phyloP scores from a whole-genome alignment of 2,888 invertebrate genomes.

The Drosophila kanekoi region DNA sequence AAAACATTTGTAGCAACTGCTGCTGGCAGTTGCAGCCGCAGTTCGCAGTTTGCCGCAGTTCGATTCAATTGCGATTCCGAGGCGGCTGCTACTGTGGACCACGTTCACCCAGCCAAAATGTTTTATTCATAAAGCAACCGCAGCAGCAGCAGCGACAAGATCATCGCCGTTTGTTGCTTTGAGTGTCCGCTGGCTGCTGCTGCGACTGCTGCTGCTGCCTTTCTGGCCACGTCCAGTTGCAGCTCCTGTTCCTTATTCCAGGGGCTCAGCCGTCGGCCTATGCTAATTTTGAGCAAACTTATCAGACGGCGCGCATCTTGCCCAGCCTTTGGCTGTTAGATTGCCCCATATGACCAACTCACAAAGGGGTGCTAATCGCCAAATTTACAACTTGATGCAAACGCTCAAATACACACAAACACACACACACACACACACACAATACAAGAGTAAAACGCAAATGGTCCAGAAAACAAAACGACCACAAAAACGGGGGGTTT shows the following conservation, averaged over 20 bases:
- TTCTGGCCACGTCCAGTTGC: conserved; percentile 31
- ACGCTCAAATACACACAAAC: conserved; percentile 40
- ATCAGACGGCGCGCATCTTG: conserved; percentile 75
- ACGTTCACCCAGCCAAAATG: conserved; percentile 65
- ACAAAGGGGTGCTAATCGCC: conserved; percentile 83
- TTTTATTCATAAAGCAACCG: conserved; percentile 77
- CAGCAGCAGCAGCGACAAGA: conserved; percentile 57
- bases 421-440: conserved; percentile 30
- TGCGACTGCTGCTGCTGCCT: conserved; percentile 22
- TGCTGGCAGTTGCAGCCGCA: conserved; percentile 42
- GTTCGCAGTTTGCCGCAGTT: conserved; percentile 31
- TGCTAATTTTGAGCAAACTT: conserved; percentile 74
- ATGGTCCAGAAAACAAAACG: conserved; percentile 83
- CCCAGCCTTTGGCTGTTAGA: conserved; percentile 69
- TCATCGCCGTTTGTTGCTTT: conserved; percentile 61
- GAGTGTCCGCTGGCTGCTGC: conserved; percentile 49
- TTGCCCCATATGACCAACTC: conserved; percentile 58
- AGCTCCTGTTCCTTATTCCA: conserved; percentile 16
- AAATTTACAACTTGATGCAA: conserved; percentile 83
- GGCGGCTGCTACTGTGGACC: conserved; percentile 67
- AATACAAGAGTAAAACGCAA: conserved; percentile 57
- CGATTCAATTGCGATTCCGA: conserved; percentile 58
- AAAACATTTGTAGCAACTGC: conserved; percentile 80
- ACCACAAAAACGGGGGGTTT: conserved; percentile 62
- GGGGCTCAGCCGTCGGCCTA: conserved; percentile 51